phyloP scores from a whole-genome alignment of 1,140 invertebrate species.

The Bombus huntii region DNA sequence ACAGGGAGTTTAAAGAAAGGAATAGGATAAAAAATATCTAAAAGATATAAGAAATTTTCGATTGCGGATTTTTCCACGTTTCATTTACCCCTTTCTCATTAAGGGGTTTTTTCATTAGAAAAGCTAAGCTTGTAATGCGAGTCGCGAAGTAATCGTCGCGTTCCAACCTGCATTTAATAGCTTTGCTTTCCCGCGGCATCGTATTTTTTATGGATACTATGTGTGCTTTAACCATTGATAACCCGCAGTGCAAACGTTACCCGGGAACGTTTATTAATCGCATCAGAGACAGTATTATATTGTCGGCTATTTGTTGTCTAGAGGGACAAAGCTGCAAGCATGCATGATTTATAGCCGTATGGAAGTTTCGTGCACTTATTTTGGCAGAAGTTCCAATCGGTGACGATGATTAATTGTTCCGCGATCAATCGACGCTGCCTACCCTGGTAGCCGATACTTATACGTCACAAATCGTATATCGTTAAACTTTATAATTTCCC shows the following conservation, averaged over 20 bases:
- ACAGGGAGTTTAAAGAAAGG: neutral
- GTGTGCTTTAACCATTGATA: neutral
- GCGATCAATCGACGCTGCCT: neutral
- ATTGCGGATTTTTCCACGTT: neutral
- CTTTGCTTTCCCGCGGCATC: too few species aligned
- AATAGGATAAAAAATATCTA: too few species aligned
- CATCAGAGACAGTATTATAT: neutral
- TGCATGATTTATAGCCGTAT: slow-evolving; percentile 10
- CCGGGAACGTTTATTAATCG: slow-evolving; percentile 23
- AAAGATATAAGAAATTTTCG: neutral
- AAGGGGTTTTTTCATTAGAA: neutral
- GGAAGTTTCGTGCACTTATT: slow-evolving; percentile 8
- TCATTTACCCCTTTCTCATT: neutral
- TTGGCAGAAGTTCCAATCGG: neutral
- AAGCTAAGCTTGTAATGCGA: too few species aligned
- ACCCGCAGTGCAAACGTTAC: neutral
- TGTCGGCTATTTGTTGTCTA: neutral
- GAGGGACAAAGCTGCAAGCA: neutral
- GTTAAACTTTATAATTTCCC: slow-evolving; percentile 7
- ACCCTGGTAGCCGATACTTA: neutral
- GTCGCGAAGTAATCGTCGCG: neutral
- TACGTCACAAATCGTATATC: neutral
- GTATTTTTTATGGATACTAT: neutral
- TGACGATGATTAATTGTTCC: slow-evolving; percentile 28
- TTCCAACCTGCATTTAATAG: neutral